Evolutionary conservation across 2,888 invertebrate genomes (phyloP).

Genomic region (Lordiphosa fenestrarum): DNA sequence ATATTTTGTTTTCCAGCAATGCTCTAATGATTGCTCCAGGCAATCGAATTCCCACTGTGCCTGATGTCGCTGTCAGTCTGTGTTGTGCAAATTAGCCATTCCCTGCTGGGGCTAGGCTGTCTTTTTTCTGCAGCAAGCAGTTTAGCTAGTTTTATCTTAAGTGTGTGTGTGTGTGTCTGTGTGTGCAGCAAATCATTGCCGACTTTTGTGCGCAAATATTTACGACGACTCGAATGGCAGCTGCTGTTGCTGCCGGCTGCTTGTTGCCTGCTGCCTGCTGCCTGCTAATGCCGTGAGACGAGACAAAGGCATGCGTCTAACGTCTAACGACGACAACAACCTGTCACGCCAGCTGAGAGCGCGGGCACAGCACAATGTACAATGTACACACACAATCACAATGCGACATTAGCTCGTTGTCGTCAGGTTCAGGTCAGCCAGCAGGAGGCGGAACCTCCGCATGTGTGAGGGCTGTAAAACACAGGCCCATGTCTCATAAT

Average conservation of each 20-base stretch:
- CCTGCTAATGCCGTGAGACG: conserved; percentile 18
- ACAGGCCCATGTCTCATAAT: conserved; percentile 42
- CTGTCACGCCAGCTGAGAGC: conserved; percentile 56
- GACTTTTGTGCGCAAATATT: conserved; percentile 74
- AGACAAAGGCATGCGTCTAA: conserved; percentile 59
- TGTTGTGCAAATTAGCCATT: conserved; percentile 63
- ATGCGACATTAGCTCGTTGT: conserved; percentile 56
- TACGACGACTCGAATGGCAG: conserved; percentile 68
- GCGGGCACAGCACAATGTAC: conserved; percentile 16
- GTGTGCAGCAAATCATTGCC: conserved; percentile 69
- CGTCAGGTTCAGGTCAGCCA: conserved; percentile 34
- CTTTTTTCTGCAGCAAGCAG: conserved; percentile 21
- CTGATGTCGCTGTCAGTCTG: conserved; percentile 32
- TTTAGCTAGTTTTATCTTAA: conserved; percentile 29
- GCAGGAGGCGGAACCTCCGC: conserved; percentile 26
- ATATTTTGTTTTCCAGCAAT: no score
- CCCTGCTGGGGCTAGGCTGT: conserved; percentile 21
- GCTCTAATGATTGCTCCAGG: conserved; percentile 2
- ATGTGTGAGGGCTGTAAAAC: conserved; percentile 33
- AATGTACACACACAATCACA: conserved; percentile 44
- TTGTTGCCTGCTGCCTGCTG: conserved; percentile 5
- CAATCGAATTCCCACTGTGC: conserved; percentile 39
- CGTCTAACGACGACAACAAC: conserved; percentile 61
- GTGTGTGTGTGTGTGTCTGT: conserved; percentile 17
- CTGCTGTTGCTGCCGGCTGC: conserved; percentile 39